Evolutionary conservation across 2,113 vertebrate genomes (phyloP), one percentile per base, ranked within the genome.

Genomic region (Mustelus asterias): DNA sequence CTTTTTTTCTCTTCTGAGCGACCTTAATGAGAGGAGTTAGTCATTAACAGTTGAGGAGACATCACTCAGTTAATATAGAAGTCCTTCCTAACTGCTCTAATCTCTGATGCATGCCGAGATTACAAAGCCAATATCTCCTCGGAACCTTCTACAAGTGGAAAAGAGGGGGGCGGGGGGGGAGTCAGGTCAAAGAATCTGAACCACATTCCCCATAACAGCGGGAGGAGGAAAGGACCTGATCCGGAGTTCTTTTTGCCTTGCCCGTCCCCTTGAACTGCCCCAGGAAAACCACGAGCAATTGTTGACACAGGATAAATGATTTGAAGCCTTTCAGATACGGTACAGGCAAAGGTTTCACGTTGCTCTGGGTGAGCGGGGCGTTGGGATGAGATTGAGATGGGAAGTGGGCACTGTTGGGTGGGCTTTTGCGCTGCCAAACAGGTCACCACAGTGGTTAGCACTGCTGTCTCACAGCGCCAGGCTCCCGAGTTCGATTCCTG

Each of bases 11-110:
- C 54, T 16, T 48, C 33, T 67, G 83, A 85, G 85, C 96, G 95
- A 89, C 95, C 96, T 96, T 97, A 97, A 97, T 97, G 97, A 96
- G 94, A 96, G 6, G 96, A 97, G 97, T 98, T 98, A 98, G 20
- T 97, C 93, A 98, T 98, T 98, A 98, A 98, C 97, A 96, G 95
- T 44, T 96, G 96, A 96, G 97, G 97, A 97, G 96, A 90, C 88
- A 90, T 90, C 96, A 97, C 96, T 96, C 97, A 96, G 97, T 98
- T 98, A 98, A 98, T 97, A 96, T 97, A 97, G 96, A 97, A 97
- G 97, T 97, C 65, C 88, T 90, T 63, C 72, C 90, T 96, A 92
- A 96, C 96, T 96, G 97, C 95, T 97, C 96, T 96, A 97, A 96
- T 96, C 96, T 65, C 37, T 63, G 96, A 96, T 60, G 76, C 96